Evolutionary conservation across 2,888 invertebrate genomes (phyloP).

Genomic region (Drosophila lacicola): DNA sequence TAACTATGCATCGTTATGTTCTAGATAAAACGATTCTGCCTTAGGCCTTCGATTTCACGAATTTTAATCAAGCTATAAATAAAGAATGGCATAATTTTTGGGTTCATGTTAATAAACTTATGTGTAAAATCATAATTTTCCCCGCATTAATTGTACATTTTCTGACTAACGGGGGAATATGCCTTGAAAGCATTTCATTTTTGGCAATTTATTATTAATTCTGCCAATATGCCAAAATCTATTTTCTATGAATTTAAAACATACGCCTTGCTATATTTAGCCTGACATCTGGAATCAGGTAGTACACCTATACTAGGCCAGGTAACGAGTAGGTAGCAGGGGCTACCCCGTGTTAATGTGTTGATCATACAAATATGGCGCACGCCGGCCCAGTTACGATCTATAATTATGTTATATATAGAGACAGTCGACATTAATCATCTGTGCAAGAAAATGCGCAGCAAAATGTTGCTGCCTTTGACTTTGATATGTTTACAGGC

Average conservation of each 20-base stretch:
- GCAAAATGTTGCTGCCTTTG: slow-evolving; percentile 13
- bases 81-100: slow-evolving; percentile 1
- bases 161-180: slow-evolving; percentile 1
- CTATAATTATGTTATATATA: slow-evolving; percentile 18
- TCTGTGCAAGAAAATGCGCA: slow-evolving; percentile 28
- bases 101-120: slow-evolving; percentile 36
- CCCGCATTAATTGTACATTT: neutral
- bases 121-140: slow-evolving; percentile 37
- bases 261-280: slow-evolving; percentile 57
- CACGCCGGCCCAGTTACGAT: slow-evolving; percentile 37
- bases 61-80: slow-evolving; percentile 30
- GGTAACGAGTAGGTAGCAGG: neutral
- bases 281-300: slow-evolving; percentile 51
- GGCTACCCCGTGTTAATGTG: slow-evolving; percentile 41
- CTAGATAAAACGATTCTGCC: neutral
- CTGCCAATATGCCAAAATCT: slow-evolving; percentile 58
- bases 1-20: neutral
- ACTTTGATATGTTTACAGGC: slow-evolving; percentile 17
- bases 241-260: slow-evolving; percentile 62
- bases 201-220: slow-evolving; percentile 58
- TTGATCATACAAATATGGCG: slow-evolving; percentile 39
- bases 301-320: neutral
- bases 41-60: neutral
- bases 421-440: slow-evolving; percentile 32
- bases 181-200: slow-evolving; percentile 54